A percentile compares a stretch with the other conserved stretches of the same genome.
These are phyloP conservation scores for Mirounga angustirostris DNA, from an alignment of 2,113 vertebrate species.

Conservation along the genomic window DNA sequence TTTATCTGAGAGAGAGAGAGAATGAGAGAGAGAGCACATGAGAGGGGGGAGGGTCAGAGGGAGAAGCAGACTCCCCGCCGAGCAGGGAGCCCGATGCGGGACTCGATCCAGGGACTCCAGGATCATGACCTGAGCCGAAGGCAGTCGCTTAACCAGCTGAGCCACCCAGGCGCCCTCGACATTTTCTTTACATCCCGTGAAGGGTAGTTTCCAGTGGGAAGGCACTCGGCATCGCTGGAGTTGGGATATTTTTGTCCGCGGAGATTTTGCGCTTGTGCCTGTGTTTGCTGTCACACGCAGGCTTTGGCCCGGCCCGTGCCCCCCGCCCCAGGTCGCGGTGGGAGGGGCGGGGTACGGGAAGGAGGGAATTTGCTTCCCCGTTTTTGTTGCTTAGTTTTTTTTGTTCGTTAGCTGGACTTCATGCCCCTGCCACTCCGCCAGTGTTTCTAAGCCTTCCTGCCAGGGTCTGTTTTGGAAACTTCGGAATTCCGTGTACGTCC, in stretches of 20 bases:
- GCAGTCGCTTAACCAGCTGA: too few relatives aligned
- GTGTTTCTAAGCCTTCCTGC: background rate
- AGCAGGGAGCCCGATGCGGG: too few relatives aligned
- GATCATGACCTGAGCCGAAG: too few relatives aligned
- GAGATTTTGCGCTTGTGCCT: background rate
- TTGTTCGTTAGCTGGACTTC: background rate
- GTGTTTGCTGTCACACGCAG: background rate
- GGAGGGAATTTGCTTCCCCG: background rate
- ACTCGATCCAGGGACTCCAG: too few relatives aligned
- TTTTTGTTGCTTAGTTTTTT: background rate
- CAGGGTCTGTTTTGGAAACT: background rate
- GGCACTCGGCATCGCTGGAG: background rate
- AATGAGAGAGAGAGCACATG: too few relatives aligned
- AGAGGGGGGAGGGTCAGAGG: too few relatives aligned
- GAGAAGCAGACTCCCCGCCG: too few relatives aligned
- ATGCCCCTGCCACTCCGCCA: background rate
- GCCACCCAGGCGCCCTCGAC: too few relatives aligned
- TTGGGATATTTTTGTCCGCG: background rate
- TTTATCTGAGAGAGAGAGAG: too few relatives aligned
- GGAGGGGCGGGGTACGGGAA: background rate
- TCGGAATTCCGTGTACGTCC: background rate
- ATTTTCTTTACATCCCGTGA: background rate
- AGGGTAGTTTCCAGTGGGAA: background rate
- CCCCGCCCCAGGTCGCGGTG: fast-evolving
- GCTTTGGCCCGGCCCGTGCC: background rate